phyloP scores from a whole-genome alignment of 2,797 vertebrate genomes.

The Phataginus tricuspis region DNA sequence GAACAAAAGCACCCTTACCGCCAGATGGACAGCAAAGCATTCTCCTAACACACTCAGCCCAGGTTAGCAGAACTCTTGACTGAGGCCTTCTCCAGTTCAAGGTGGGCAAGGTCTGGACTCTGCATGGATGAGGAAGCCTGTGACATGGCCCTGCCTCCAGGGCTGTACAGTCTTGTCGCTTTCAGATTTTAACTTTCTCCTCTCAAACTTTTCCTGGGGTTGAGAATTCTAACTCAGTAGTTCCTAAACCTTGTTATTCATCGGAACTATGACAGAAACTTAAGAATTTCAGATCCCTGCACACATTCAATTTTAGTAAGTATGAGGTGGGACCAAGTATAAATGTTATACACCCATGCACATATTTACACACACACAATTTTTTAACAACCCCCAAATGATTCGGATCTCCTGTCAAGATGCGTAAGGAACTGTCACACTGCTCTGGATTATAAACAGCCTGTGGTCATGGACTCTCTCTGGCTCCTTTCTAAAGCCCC shows the following conservation, averaged over 20 bases:
- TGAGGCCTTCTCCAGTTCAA: background rate
- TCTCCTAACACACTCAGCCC: background rate
- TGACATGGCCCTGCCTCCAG: background rate
- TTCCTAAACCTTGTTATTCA: background rate
- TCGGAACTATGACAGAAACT: background rate
- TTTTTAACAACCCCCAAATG: background rate
- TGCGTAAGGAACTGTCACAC: too few species aligned
- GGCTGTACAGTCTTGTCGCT: background rate
- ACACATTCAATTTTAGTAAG: background rate
- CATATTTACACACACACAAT: background rate
- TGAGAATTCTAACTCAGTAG: background rate
- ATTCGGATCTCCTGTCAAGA: background rate
- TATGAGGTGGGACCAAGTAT: background rate
- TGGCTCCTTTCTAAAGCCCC: background rate
- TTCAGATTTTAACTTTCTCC: background rate
- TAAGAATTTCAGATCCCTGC: background rate
- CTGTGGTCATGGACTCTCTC: background rate
- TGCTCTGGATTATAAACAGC: background rate
- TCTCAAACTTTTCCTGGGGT: background rate
- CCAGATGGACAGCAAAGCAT: rapidly evolving
- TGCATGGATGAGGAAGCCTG: rapidly evolving
- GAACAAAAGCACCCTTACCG: background rate
- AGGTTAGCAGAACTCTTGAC: background rate
- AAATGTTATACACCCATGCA: background rate
- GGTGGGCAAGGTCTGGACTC: rapidly evolving